Evolutionary conservation across 2,113 vertebrate species (phyloP).

Genomic region (Nothobranchius kuhntae): DNA sequence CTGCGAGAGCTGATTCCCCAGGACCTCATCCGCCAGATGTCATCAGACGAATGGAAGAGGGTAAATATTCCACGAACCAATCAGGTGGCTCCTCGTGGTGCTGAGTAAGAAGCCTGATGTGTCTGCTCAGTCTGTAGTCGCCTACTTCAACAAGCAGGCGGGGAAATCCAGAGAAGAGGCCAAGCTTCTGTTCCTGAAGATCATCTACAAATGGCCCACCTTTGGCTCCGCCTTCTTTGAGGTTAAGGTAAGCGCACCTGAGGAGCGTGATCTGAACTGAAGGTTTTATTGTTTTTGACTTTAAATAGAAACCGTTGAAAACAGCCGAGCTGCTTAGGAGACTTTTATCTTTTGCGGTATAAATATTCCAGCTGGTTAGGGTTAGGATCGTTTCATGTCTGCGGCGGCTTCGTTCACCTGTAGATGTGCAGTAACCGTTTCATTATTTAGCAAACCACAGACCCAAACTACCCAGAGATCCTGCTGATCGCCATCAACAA

Average conservation of each 20-base stretch:
- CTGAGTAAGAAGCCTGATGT: too few relatives aligned
- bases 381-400: too few relatives aligned
- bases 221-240: constrained; percentile 99
- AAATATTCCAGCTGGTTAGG: too few relatives aligned
- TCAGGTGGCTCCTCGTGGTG: too few relatives aligned
- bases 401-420: too few relatives aligned
- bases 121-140: constrained; percentile 87
- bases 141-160: constrained; percentile 95
- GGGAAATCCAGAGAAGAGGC: constrained; percentile 96
- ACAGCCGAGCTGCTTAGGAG: background rate
- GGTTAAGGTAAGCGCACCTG: constrained; percentile 87
- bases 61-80: constrained; percentile 66
- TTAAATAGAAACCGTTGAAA: background rate
- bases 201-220: constrained; percentile 96
- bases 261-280: background rate
- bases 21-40: constrained; percentile 93
- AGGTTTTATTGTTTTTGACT: too few relatives aligned
- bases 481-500: constrained; percentile 98
- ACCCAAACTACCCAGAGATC: constrained; percentile 96
- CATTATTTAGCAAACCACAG: constrained; percentile 93
- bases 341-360: too few relatives aligned
- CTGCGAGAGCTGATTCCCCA: constrained; percentile 94
- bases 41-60: constrained; percentile 97
- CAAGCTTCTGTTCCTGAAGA: constrained; percentile 95
- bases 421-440: background rate